Evolutionary conservation across 2,113 vertebrate genomes (phyloP).

Genomic region (Coryphaenoides rupestris): DNA sequence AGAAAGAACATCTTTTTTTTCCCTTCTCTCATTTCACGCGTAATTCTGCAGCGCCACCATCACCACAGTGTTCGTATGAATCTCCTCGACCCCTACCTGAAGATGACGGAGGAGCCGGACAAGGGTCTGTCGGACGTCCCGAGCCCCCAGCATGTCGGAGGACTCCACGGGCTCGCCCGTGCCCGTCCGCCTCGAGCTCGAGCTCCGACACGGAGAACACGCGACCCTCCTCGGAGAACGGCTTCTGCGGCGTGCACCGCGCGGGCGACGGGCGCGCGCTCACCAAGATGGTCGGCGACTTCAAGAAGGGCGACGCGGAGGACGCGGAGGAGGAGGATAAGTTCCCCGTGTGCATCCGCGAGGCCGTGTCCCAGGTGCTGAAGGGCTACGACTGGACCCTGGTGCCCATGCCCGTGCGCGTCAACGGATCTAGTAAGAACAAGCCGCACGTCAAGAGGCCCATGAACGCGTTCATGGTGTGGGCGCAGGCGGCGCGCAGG

Average conservation of each 20-base stretch:
- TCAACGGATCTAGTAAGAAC: constrained; percentile 93
- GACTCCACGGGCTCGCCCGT: constrained; percentile 91
- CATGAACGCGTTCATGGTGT: constrained; percentile 86
- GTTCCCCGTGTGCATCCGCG: constrained; percentile 95
- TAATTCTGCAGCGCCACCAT: constrained; percentile 44
- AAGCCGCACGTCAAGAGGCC: constrained; percentile 90
- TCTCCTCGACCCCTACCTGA: constrained; percentile 97
- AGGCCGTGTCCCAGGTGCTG: constrained; percentile 95
- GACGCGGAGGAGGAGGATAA: constrained; percentile 96
- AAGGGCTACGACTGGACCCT: constrained; percentile 99
- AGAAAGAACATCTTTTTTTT: background rate
- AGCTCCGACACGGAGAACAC: constrained; percentile 96
- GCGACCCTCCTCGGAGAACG: constrained; percentile 86
- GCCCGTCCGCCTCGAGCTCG: constrained; percentile 88
- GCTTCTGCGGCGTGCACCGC: constrained; percentile 76
- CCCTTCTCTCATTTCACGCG: constrained; percentile 47
- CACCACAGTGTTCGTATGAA: constrained; percentile 78
- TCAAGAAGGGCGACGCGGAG: constrained; percentile 97
- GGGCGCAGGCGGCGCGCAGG: constrained; percentile 94
- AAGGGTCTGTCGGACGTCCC: constrained; percentile 93
- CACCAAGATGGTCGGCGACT: constrained; percentile 66
- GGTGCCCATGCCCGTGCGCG: constrained; percentile 95
- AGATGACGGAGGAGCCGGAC: constrained; percentile 98
- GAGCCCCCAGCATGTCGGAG: constrained; percentile 96
- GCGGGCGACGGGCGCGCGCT: constrained; percentile 71